Conservation (phyloP, 53 echinoderm and acorn worm species). For the Actinopyga echinites region DNA sequence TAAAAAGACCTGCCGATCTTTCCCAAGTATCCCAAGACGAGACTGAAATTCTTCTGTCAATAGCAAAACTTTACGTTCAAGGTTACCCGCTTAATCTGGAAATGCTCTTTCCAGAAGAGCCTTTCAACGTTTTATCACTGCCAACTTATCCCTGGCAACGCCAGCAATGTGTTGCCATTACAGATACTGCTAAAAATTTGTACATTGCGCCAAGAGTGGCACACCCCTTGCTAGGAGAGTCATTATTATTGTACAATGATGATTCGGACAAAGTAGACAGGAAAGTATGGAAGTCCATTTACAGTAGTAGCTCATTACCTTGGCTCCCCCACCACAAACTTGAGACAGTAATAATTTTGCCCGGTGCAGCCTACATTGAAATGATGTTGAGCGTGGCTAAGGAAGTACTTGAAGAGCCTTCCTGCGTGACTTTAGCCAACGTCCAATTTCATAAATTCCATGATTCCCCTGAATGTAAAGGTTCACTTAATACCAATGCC, state of each 20-base stretch:
- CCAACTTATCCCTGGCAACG: conserved; percentile 75
- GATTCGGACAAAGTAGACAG: not conserved
- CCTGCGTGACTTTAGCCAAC: not conserved
- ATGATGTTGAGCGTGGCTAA: conserved; percentile 56
- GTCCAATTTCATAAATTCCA: conserved; percentile 64
- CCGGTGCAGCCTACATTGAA: conserved; percentile 78
- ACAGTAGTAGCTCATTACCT: conserved; percentile 43
- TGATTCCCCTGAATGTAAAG: conserved; percentile 54
- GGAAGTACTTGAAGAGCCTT: not conserved
- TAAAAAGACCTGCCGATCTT: conserved; percentile 38
- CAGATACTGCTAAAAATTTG: not conserved
- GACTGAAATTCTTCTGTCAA: conserved; percentile 33
- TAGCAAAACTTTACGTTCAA: conserved; percentile 48
- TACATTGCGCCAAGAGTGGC: not conserved
- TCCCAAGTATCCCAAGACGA: conserved; percentile 11
- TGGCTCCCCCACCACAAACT: conserved; percentile 73
- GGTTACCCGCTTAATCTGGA: conserved; percentile 26
- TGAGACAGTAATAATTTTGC: conserved; percentile 58
- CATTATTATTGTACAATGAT: not conserved
- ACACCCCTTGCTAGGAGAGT: not conserved
- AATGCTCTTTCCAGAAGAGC: not conserved
- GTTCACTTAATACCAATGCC: conserved; percentile 47
- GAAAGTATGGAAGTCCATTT: conserved; percentile 59
- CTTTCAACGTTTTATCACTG: conserved; percentile 31
- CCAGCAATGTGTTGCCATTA: conserved; percentile 36